Evolutionary conservation across 2,113 vertebrate genomes (phyloP), one percentile per base, ranked within the genome.

Genomic region (Dasyurus viverrinus): DNA sequence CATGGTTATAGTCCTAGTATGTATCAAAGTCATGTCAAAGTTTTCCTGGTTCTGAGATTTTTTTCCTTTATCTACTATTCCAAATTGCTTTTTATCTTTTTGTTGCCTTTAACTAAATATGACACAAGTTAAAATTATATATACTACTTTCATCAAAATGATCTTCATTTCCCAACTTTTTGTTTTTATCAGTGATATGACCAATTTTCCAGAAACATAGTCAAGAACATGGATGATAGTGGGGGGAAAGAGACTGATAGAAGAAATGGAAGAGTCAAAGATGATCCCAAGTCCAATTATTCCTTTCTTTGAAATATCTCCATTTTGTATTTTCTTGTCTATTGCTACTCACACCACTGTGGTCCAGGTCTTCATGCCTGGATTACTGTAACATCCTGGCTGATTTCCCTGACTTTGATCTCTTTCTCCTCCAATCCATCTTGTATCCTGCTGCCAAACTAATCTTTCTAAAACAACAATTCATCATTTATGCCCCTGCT

Each of bases 381-480:
- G 60, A 76, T 76, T 76, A 76, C 60, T 76, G 30, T 76, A 76
- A 76, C 30, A n/a, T 76, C 60, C 60, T 76, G 60, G 60, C 60
- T 76, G 60, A n/a, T 76, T 76, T 76, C 60, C 60, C 60, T 76
- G 60, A n/a, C 30, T 76, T 76, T 76, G 30, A 76, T 76, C 60
- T 76, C 60, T 76, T n/a, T 76, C 60, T 76, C 60, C 60, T 76
- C 30, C 60, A 76, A 76, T 76, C 60, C 36, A 76, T 76, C 60
- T 76, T 76, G 4, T 76, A 76, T 76, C 36, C 60, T 76, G 60
- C 60, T 76, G 60, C 36, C 60, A 76, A 76, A 76, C 60, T 76
- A 76, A 76, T 76, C 60, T 76, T 76, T 76, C 60, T 76, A 76
- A 76, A 76, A 76, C 60, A n/a, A n/a, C 60, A 76, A 76, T 76